phyloP scores from a whole-genome alignment of 2,888 invertebrate species.

The Dichetophora obliterata region DNA sequence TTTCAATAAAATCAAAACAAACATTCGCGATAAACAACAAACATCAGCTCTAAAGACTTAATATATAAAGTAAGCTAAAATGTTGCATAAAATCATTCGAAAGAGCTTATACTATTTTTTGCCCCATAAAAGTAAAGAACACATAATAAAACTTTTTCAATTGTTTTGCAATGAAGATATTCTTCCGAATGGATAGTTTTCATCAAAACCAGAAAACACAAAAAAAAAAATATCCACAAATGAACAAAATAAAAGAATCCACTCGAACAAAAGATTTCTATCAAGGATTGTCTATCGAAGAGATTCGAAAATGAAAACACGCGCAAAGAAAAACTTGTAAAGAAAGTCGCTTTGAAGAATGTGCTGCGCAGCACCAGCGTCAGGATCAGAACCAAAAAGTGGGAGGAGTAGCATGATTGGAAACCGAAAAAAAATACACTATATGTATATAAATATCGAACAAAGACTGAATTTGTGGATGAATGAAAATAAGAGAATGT shows the following conservation, averaged over 20 bases:
- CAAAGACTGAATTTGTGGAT: not conserved
- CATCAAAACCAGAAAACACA: not conserved
- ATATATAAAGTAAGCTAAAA: not conserved
- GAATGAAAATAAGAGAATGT: not conserved
- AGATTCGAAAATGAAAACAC: slow-evolving; percentile 14
- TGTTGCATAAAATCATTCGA: not conserved
- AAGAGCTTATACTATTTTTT: not conserved
- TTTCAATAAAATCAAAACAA: slow-evolving; percentile 5
- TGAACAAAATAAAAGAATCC: slow-evolving; percentile 17
- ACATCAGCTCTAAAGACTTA: slow-evolving; percentile 7
- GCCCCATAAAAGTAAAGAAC: not conserved
- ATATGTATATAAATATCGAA: not conserved
- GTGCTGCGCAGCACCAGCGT: not conserved
- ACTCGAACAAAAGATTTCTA: slow-evolving; percentile 7
- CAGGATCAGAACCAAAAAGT: not conserved
- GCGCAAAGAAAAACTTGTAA: not conserved
- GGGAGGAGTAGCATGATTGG: not conserved
- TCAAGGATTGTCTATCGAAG: not conserved
- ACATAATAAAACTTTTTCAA: slow-evolving; percentile 36
- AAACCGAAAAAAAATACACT: not conserved
- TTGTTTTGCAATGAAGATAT: slow-evolving; percentile 37
- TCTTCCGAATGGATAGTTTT: slow-evolving; percentile 36
- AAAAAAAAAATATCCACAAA: not conserved
- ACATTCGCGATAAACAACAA: slow-evolving; percentile 15
- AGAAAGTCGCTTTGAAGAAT: slow-evolving; percentile 13